These are phyloP conservation scores for Cyrtodaria siliqua DNA, from an alignment of 2,888 invertebrate genomes.

Conservation along the genomic window DNA sequence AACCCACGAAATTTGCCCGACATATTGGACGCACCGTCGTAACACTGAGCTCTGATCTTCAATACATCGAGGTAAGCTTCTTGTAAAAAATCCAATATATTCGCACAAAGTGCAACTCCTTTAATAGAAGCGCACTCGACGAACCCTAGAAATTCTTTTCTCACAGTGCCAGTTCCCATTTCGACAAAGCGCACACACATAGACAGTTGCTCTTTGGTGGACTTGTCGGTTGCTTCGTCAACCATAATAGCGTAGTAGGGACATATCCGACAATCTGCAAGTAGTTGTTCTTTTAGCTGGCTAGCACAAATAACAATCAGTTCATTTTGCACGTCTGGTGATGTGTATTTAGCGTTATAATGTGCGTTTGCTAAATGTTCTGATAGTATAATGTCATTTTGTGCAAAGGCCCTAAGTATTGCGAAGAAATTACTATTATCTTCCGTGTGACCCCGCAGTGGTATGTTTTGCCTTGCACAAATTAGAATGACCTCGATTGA, in stretches of 20 bases:
- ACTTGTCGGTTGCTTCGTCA: constrained; percentile 54
- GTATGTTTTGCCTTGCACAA: constrained; percentile 50
- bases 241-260: constrained; percentile 31
- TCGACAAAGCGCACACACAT: constrained; percentile 40
- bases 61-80: constrained; percentile 11
- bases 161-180: not conserved
- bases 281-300: constrained; percentile 16
- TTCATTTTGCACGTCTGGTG: too few species aligned
- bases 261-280: constrained; percentile 12
- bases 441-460: constrained; percentile 37
- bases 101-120: not conserved
- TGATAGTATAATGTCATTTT: constrained; percentile 18
- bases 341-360: constrained; percentile 30
- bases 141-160: constrained; percentile 22
- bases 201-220: constrained; percentile 51
- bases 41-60: constrained; percentile 35
- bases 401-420: constrained; percentile 24
- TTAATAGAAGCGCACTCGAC: constrained; percentile 26
- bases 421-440: constrained; percentile 50
- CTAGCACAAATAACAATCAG: too few species aligned
- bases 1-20: too few species aligned
- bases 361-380: constrained; percentile 25
- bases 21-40: too few species aligned
- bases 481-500: constrained; percentile 28
- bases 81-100: constrained; percentile 13